Conservation (phyloP, 2,888 invertebrate genomes). For the Acleris laterana region DNA sequence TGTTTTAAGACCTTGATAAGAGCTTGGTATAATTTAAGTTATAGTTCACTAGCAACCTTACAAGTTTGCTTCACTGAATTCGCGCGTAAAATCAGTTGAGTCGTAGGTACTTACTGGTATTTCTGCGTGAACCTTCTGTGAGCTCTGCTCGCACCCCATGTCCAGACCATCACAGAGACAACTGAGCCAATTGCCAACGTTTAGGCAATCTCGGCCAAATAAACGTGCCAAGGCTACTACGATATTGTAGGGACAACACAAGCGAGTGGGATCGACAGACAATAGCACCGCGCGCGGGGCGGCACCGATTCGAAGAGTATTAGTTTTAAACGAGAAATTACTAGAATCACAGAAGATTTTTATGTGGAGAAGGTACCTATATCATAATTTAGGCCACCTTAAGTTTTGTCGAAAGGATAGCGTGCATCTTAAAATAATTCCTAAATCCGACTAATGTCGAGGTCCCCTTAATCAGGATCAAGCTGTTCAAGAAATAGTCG, state of each 20-base stretch:
- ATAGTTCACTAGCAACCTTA: too few relatives aligned
- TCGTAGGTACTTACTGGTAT: constrained; percentile 50
- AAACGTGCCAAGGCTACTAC: constrained; percentile 63
- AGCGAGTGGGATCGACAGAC: constrained; percentile 47
- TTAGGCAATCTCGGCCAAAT: constrained; percentile 12
- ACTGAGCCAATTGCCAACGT: constrained; percentile 4
- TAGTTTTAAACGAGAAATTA: constrained; percentile 35
- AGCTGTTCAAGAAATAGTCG: too few relatives aligned
- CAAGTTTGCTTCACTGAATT: too few relatives aligned
- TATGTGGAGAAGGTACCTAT: background rate
- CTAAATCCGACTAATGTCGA: too few relatives aligned
- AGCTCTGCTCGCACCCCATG: constrained; percentile 74
- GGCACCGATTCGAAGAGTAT: constrained; percentile 49
- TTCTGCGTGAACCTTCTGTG: constrained; percentile 54
- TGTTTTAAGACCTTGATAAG: too few relatives aligned
- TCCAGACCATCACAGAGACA: constrained; percentile 48
- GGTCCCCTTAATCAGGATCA: too few relatives aligned
- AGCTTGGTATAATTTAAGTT: too few relatives aligned
- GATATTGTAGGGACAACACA: constrained; percentile 47
- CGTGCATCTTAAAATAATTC: too few relatives aligned
- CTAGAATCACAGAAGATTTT: constrained; percentile 38
- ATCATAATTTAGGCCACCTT: too few relatives aligned
- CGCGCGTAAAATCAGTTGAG: too few relatives aligned
- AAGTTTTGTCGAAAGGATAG: too few relatives aligned
- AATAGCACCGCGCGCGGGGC: constrained; percentile 56